Base-by-base conservation (phyloP, 2,888 invertebrate genomes). In the Atherix ibis region DNA sequence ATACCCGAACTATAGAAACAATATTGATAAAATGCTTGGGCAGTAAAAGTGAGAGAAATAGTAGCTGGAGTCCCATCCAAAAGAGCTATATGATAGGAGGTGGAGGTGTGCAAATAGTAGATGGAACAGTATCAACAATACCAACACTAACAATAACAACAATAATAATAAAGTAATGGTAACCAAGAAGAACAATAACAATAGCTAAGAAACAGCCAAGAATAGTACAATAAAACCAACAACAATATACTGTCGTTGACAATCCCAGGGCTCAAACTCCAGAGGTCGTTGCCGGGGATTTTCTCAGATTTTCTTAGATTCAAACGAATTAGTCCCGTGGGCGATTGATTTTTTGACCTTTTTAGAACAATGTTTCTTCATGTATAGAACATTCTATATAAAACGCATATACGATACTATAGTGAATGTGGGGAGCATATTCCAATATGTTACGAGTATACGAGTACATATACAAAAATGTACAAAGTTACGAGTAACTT, bases 331-430 rank as follows among this genome's bases (percentile, higher is more conserved):
- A 58, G 58, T 58, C 56, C 56, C 52, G 53, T 57, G 55, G 54
- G 51, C 58, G 56, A 58, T 58, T 58, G 58, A 58, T 58, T 58
- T 58, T 58, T 57, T 57, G 56, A 56, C 56, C 56, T 58, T 56
- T 56, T 48, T 45, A 41, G 37, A 41, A 39, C 38, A 37, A 36
- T 36, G 18, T 19, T 36, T n/a, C 25, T 26, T 15, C 18, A 14
- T 31, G 30, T 17, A 18, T 5, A 10, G 5, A 6, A 28, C 28
- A 26, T 13, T 13, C n/a, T n/a, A n/a, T n/a, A n/a, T n/a, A n/a
- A n/a, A n/a, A 28, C 10, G n/a, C n/a, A 30, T n/a, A 18, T 18
- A 30, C 17, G 5, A 30, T 12, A 17, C 18, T 10, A 12, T 22
- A 22, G 6, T 8, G 8, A 8, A 8, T 10, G 10, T 22, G 22